phyloP scores from a whole-genome alignment of 2,113 vertebrate species.

The Thryonomys swinderianus region DNA sequence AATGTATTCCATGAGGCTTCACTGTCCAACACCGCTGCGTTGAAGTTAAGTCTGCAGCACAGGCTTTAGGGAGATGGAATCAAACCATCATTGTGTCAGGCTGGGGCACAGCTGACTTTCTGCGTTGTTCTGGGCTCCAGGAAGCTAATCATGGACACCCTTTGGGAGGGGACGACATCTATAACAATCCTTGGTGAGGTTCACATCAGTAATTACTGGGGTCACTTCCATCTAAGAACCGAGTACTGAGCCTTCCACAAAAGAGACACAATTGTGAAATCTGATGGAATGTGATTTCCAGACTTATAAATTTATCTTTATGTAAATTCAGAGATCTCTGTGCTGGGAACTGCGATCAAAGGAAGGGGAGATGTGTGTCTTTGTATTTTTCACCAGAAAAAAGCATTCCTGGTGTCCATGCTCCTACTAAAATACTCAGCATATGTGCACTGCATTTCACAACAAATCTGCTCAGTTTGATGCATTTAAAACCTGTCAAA shows the following conservation, averaged over 20 bases:
- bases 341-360: conserved; percentile 32
- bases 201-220: not conserved
- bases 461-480: conserved; percentile 41
- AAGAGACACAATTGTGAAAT: not conserved
- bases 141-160: too few relatives aligned
- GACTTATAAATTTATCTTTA: not conserved
- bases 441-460: conserved; percentile 16
- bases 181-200: not conserved
- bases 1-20: too few relatives aligned
- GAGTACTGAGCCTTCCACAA: not conserved
- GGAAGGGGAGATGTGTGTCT: conserved; percentile 9
- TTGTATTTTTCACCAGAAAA: conserved; percentile 52
- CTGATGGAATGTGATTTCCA: not conserved
- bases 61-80: not conserved
- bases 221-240: not conserved
- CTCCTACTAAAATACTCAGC: conserved; percentile 23
- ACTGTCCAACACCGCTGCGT: not conserved
- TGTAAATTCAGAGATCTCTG: conserved; percentile 50
- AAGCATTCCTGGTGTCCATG: conserved; percentile 1
- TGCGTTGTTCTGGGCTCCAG: not conserved
- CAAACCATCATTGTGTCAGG: not conserved
- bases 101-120: not conserved
- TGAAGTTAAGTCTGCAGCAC: not conserved
- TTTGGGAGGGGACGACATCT: not conserved
- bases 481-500: conserved; percentile 57